These are phyloP conservation scores for Catalaphyllia jardinei DNA, from an alignment of 64 coral and sea anemone genomes.

Conservation along the genomic window DNA sequence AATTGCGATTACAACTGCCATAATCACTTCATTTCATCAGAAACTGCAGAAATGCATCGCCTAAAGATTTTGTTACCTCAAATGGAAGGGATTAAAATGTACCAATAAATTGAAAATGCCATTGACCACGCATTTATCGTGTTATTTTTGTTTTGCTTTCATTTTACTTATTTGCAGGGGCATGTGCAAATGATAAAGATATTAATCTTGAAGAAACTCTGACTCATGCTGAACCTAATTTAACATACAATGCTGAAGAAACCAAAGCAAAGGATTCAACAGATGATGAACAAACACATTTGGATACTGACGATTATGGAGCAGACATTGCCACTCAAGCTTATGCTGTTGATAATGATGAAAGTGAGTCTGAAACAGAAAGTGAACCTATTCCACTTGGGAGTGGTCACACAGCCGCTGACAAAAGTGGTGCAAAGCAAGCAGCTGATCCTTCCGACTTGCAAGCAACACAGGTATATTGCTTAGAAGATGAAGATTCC, in stretches of 20 bases:
- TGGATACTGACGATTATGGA: conserved; percentile 2
- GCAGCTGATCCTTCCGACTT: not conserved
- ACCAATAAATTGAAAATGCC: not conserved
- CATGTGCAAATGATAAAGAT: not conserved
- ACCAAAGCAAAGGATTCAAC: not conserved
- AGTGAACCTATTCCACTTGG: not conserved
- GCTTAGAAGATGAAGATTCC: not conserved
- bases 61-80: no score
- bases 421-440: not conserved
- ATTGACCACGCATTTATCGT: not conserved
- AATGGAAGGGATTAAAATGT: no score
- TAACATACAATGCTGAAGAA: not conserved
- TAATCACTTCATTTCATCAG: no score
- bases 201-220: not conserved
- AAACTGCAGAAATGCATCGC: no score
- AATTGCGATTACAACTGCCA: no score
- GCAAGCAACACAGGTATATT: conserved; percentile 34
- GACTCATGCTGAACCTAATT: not conserved
- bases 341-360: conserved; percentile 15
- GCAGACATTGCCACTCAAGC: conserved; percentile 47
- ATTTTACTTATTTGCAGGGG: not conserved
- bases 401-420: not conserved
- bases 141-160: not conserved
- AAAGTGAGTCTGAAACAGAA: conserved; percentile 13
- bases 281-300: not conserved